Evolutionary conservation across 2,888 invertebrate genomes (phyloP).

Genomic region (Tipula confusa): DNA sequence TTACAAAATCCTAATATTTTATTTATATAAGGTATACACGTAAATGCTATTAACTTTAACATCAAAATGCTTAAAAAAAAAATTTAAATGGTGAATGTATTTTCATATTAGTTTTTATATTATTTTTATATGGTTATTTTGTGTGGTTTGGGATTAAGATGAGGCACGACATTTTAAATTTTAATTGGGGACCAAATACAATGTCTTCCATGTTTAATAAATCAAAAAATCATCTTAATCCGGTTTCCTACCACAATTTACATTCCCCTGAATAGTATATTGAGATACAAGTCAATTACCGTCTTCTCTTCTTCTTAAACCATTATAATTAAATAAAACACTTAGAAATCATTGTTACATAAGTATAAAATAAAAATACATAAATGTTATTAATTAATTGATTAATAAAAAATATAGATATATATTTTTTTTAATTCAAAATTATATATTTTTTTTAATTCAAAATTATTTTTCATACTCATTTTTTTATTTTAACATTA

Average conservation of each 20-base stretch:
- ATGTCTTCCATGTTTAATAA: conserved; percentile 8
- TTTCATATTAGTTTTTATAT: background rate
- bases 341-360: conserved; percentile 4
- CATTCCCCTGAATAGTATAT: background rate
- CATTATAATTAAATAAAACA: background rate
- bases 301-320: background rate
- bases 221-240: conserved; percentile 3
- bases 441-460: background rate
- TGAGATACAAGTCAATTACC: conserved; percentile 14
- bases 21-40: background rate
- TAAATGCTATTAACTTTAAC: background rate
- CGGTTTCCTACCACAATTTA: background rate
- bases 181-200: conserved; percentile 12
- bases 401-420: background rate
- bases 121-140: background rate
- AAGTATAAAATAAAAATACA: background rate
- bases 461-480: background rate
- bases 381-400: conserved; percentile 8
- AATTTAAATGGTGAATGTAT: background rate
- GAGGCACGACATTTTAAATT: background rate
- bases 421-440: conserved; percentile 1
- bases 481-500: background rate
- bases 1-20: background rate
- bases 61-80: background rate
- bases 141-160: background rate